Conservation (phyloP, 2,888 invertebrate species). For the Nomada hirtipes region DNA sequence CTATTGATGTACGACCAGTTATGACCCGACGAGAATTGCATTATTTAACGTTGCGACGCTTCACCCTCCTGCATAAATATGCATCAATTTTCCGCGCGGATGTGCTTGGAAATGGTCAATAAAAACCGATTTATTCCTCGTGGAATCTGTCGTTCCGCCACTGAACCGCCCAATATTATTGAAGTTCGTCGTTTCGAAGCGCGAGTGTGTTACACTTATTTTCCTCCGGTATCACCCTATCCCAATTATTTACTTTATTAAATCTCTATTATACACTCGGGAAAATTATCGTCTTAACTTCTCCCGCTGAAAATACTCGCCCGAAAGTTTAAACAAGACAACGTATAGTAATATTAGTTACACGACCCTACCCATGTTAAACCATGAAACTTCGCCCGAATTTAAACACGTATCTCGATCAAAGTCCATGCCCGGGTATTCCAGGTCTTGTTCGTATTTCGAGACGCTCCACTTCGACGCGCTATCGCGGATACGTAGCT, state of each 20-base stretch:
- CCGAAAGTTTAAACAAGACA: neutral
- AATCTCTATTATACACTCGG: too few species aligned
- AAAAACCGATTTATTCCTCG: slow-evolving; percentile 40
- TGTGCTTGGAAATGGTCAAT: slow-evolving; percentile 5
- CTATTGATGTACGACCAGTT: slow-evolving; percentile 39
- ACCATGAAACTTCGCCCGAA: neutral
- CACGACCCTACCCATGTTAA: neutral
- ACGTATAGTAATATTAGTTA: too few species aligned
- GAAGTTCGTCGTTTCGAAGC: neutral
- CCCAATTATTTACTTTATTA: too few species aligned
- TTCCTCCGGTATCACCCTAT: too few species aligned
- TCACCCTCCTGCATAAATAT: slow-evolving; percentile 26
- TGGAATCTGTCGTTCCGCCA: neutral
- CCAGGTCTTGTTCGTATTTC: neutral
- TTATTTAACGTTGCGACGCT: slow-evolving; percentile 54
- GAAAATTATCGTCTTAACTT: too few species aligned
- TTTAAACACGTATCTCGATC: neutral
- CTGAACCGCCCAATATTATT: slow-evolving; percentile 7
- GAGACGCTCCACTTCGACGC: too few species aligned
- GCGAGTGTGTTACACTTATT: neutral
- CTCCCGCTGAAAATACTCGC: too few species aligned
- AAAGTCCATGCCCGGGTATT: neutral
- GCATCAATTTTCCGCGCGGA: slow-evolving; percentile 50
- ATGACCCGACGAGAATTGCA: slow-evolving; percentile 53
- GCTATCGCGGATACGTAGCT: neutral